Conservation (phyloP, 2,888 invertebrate species). For the Vanessa cardui region DNA sequence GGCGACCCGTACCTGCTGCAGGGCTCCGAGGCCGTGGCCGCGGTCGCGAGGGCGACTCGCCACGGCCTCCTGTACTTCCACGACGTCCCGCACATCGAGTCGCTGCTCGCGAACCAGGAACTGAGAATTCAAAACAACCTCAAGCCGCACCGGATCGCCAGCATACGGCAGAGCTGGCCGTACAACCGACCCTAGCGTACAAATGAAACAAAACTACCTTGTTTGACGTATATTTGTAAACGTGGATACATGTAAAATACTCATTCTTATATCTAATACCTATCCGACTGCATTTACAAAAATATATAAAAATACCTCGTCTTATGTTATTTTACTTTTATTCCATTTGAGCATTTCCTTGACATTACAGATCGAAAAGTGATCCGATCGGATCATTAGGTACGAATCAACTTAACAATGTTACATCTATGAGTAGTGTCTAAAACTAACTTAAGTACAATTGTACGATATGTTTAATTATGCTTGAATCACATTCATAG, state of each 20-base stretch:
- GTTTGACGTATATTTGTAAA: conserved; percentile 37
- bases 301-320: conserved; percentile 31
- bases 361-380: neutral
- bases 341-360: conserved; percentile 13
- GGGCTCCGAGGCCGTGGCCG: conserved; percentile 82
- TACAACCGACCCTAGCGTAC: conserved; percentile 74
- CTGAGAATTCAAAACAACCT: conserved; percentile 83
- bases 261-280: conserved; percentile 28
- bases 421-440: neutral
- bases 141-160: conserved; percentile 83
- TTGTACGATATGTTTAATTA: neutral
- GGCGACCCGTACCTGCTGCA: conserved; percentile 83
- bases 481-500: conserved; percentile 25
- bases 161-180: conserved; percentile 84
- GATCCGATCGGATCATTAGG: neutral
- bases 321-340: conserved; percentile 18
- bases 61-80: conserved; percentile 84
- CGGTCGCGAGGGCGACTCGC: conserved; percentile 78
- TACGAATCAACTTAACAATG: neutral
- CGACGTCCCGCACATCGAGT: conserved; percentile 85
- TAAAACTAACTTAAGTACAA: neutral
- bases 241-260: conserved; percentile 24
- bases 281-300: conserved; percentile 30
- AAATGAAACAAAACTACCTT: conserved; percentile 44
- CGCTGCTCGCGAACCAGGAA: conserved; percentile 84